These are phyloP conservation scores for Tipula unca DNA, from an alignment of 2,888 invertebrate species.

Conservation along the genomic window DNA sequence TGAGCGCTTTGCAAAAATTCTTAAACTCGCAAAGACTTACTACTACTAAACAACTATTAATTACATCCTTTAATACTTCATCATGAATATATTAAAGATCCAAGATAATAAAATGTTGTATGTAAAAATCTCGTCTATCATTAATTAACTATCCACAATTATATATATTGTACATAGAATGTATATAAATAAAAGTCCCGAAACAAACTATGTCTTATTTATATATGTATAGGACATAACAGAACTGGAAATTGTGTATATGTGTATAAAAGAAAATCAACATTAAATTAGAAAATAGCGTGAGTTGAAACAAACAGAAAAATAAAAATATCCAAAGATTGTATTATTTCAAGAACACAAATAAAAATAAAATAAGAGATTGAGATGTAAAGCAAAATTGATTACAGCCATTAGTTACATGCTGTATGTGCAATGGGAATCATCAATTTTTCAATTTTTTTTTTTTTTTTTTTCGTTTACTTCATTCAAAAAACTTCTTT, in stretches of 20 bases:
- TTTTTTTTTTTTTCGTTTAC: background rate
- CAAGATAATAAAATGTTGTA: background rate
- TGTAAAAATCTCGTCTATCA: background rate
- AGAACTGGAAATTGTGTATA: background rate
- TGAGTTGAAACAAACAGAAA: background rate
- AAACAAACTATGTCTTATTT: too few species aligned
- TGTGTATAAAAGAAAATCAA: slow-evolving; percentile 1
- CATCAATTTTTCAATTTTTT: slow-evolving; percentile 35
- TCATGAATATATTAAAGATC: background rate
- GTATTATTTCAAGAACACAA: slow-evolving; percentile 9
- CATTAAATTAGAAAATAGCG: slow-evolving; percentile 20
- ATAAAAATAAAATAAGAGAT: slow-evolving; percentile 36
- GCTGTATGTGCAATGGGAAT: slow-evolving; percentile 42
- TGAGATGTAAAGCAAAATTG: slow-evolving; percentile 47
- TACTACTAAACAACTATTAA: background rate
- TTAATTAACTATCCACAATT: background rate
- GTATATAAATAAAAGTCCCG: background rate
- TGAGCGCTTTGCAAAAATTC: too few species aligned
- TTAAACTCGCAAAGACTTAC: background rate
- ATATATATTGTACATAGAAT: background rate
- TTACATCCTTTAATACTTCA: background rate
- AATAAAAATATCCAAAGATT: too few species aligned
- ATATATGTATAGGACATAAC: background rate
- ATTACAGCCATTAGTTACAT: slow-evolving; percentile 45
- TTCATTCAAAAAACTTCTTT: slow-evolving; percentile 18